phyloP scores from a whole-genome alignment of 2,113 vertebrate genomes.

The Solea senegalensis region DNA sequence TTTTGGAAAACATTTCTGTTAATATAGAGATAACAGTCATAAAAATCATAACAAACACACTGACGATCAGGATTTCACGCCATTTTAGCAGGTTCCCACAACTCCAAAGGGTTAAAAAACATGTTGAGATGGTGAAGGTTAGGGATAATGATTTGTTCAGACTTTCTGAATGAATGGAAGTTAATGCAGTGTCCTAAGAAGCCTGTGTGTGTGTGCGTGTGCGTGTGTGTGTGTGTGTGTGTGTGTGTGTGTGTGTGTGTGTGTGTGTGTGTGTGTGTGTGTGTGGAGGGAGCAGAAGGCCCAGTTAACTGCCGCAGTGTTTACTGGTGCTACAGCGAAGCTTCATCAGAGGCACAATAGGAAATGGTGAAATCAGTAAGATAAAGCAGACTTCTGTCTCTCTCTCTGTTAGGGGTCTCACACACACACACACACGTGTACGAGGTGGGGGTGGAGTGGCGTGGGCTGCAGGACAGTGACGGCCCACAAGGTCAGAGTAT shows the following conservation, averaged over 20 bases:
- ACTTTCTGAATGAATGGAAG: too few species aligned
- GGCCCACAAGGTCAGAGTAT: constrained; percentile 81
- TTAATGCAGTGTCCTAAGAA: too few species aligned
- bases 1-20: background rate
- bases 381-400: constrained; percentile 69
- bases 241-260: constrained; percentile 23
- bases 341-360: constrained; percentile 61
- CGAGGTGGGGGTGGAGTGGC: constrained; percentile 65
- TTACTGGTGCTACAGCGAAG: constrained; percentile 43
- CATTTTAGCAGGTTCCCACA: too few species aligned
- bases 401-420: constrained; percentile 66
- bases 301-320: constrained; percentile 56
- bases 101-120: too few species aligned
- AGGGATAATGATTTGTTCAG: too few species aligned
- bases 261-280: constrained; percentile 12
- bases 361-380: constrained; percentile 71
- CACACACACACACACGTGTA: constrained; percentile 24
- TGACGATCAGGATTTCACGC: too few species aligned
- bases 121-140: too few species aligned
- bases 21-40: background rate
- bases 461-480: constrained; percentile 72
- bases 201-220: constrained; percentile 21
- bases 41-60: constrained; percentile 22
- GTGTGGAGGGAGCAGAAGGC: constrained; percentile 5
- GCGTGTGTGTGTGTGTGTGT: too few species aligned